These are phyloP conservation scores for Stigmatopora nigra DNA, from an alignment of 2,113 vertebrate species.

Conservation along the genomic window DNA sequence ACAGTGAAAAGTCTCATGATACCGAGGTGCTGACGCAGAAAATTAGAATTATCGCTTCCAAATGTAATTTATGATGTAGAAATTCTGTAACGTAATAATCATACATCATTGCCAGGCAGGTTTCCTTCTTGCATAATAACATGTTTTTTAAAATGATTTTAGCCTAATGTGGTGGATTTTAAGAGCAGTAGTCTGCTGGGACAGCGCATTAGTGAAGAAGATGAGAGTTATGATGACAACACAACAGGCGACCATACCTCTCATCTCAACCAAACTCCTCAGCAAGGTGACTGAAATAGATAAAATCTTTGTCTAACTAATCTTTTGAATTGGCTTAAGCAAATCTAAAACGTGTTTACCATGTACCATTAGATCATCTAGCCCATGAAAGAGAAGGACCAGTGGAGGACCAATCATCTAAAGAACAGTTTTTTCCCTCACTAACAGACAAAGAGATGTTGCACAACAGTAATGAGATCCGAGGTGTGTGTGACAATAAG, in stretches of 20 bases:
- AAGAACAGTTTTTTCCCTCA: conserved; percentile 50
- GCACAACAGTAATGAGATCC: conserved; percentile 28
- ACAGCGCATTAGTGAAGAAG: conserved; percentile 50
- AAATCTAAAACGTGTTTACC: not conserved
- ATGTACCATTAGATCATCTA: not conserved
- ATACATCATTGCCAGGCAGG: not conserved
- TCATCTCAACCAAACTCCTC: conserved; percentile 16
- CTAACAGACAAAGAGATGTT: conserved; percentile 18
- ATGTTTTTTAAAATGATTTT: not conserved
- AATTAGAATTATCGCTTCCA: too few species aligned
- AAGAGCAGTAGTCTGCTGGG: conserved; percentile 56
- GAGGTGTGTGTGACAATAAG: conserved; percentile 6
- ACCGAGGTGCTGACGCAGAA: too few species aligned
- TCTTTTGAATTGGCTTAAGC: not conserved
- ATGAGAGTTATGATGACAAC: conserved; percentile 45
- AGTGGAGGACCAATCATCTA: conserved; percentile 39
- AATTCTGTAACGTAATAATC: too few species aligned
- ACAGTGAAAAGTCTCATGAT: too few species aligned
- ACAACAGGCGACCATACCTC: conserved; percentile 36
- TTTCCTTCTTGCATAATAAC: too few species aligned
- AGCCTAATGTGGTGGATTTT: conserved; percentile 53
- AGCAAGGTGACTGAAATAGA: conserved; percentile 40
- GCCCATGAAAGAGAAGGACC: conserved; percentile 6
- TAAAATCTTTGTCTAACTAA: not conserved
- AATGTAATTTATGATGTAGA: too few species aligned